Conservation (phyloP, 2,888 invertebrate species). For the Xylocampa areola region DNA sequence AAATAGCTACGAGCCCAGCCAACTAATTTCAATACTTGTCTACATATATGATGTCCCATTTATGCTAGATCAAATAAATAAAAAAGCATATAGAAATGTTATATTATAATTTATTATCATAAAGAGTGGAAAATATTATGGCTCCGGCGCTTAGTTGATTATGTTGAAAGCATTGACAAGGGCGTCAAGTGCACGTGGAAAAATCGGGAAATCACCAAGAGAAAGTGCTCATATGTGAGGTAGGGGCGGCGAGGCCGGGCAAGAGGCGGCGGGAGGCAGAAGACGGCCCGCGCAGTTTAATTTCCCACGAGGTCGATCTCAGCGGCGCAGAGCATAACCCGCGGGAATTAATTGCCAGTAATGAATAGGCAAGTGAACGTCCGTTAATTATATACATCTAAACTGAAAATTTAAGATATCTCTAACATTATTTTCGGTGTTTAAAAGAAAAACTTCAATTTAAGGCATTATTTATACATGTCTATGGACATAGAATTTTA, state of each 20-base stretch:
- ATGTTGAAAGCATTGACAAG: slow-evolving; percentile 31
- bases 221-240: slow-evolving; percentile 87
- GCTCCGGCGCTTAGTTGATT: slow-evolving; percentile 26
- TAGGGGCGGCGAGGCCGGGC: slow-evolving; percentile 70
- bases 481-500: slow-evolving; percentile 53
- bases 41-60: slow-evolving; percentile 72
- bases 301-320: slow-evolving; percentile 90
- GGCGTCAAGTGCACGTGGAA: slow-evolving; percentile 70
- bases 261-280: slow-evolving; percentile 79
- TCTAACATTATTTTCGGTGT: slow-evolving; percentile 35
- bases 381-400: slow-evolving; percentile 85
- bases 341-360: slow-evolving; percentile 90
- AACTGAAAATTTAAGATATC: slow-evolving; percentile 60
- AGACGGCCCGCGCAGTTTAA: slow-evolving; percentile 89
- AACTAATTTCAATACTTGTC: slow-evolving; percentile 85
- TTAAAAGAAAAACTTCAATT: too few relatives aligned
- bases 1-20: slow-evolving; percentile 72
- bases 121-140: slow-evolving; percentile 24
- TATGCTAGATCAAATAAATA: slow-evolving; percentile 44
- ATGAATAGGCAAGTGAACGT: slow-evolving; percentile 89
- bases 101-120: slow-evolving; percentile 12
- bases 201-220: slow-evolving; percentile 81
- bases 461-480: slow-evolving; percentile 49
- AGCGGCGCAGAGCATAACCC: slow-evolving; percentile 87
- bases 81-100: slow-evolving; percentile 1